These are phyloP conservation scores for Orientallactaga bullata DNA, from an alignment of 2,113 vertebrate species.

Conservation along the genomic window DNA sequence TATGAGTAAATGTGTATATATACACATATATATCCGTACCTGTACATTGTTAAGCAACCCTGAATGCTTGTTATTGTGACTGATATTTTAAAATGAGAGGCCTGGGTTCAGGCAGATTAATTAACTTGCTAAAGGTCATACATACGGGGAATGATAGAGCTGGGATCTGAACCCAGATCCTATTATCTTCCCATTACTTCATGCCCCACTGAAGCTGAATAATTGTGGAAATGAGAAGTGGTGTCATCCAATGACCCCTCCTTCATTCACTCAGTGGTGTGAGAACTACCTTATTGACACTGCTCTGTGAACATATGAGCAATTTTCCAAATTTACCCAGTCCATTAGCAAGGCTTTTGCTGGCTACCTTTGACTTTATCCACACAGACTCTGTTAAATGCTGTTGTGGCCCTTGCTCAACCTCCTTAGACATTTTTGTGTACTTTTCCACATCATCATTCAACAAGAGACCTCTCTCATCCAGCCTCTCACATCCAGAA, in stretches of 20 bases:
- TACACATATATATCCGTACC: background rate
- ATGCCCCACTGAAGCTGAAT: background rate
- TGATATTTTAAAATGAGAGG: slow-evolving; percentile 23
- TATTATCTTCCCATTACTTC: slow-evolving; percentile 70
- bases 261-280: background rate
- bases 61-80: background rate
- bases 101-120: slow-evolving; percentile 33
- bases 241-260: background rate
- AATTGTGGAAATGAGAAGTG: background rate
- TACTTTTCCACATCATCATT: background rate
- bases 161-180: slow-evolving; percentile 75
- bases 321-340: slow-evolving; percentile 50
- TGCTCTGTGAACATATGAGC: background rate
- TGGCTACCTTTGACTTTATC: slow-evolving; percentile 45
- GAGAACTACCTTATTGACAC: slow-evolving; percentile 28
- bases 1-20: background rate
- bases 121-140: slow-evolving; percentile 47
- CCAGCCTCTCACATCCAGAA: background rate
- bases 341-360: slow-evolving; percentile 49
- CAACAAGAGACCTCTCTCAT: background rate
- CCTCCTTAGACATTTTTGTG: background rate
- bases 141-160: background rate
- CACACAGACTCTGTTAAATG: background rate
- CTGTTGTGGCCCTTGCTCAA: no score
- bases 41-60: background rate